These are phyloP conservation scores for Todus mexicanus DNA, from an alignment of 2,797 vertebrate genomes.

Conservation along the genomic window DNA sequence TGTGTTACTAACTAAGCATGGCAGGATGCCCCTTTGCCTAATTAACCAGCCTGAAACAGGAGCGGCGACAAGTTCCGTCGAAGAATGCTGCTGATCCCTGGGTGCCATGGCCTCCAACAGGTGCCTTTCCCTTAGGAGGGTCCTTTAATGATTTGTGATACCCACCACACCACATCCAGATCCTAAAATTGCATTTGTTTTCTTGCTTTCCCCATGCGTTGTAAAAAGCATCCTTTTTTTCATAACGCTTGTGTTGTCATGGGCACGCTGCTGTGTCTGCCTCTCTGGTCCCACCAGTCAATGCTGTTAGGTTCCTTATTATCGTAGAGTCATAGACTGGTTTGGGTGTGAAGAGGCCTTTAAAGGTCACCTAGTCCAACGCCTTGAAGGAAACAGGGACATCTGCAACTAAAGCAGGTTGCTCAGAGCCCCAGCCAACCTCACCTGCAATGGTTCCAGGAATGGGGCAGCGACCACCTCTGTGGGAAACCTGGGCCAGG, in stretches of 20 bases:
- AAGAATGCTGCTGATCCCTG: neutral
- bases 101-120: neutral
- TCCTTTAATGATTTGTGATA: neutral
- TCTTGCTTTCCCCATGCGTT: neutral
- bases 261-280: neutral
- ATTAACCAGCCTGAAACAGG: conserved; percentile 38
- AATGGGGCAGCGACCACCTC: neutral
- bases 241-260: neutral
- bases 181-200: neutral
- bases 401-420: neutral
- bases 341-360: neutral
- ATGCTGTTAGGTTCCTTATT: neutral
- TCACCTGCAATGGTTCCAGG: neutral
- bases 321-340: neutral
- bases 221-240: neutral
- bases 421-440: neutral
- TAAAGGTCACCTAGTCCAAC: neutral
- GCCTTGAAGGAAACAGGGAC: neutral
- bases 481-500: neutral
- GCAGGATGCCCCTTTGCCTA: conserved; percentile 38
- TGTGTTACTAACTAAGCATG: conserved; percentile 19
- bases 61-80: neutral
- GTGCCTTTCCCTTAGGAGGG: neutral
- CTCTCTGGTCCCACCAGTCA: neutral
- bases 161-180: accelerated